A percentile compares a stretch with the other conserved stretches of the same genome.
Conservation (phyloP, 2,888 invertebrate genomes). For the Lepidocyrtinus sp. region DNA sequence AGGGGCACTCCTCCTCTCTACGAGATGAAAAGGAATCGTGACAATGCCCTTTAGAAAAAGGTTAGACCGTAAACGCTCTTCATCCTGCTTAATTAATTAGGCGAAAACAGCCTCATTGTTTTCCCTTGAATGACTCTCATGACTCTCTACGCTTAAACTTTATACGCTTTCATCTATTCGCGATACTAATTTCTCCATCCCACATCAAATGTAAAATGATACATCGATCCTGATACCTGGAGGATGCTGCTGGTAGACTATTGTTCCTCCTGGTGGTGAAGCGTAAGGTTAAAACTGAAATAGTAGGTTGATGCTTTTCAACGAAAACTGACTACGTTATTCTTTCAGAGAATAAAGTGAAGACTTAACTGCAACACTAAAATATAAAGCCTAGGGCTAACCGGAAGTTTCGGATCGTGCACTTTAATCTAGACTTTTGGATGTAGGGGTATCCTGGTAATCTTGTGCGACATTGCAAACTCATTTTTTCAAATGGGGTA, state of each 20-base stretch:
- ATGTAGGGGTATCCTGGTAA: constrained; percentile 3
- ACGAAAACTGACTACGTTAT: constrained; percentile 6
- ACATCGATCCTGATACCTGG: no score
- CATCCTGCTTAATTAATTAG: constrained; percentile 57
- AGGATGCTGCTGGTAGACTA: constrained; percentile 13
- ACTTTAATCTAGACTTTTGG: no score
- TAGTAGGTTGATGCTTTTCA: no score
- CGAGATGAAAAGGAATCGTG: not conserved
- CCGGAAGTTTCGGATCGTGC: constrained; percentile 7
- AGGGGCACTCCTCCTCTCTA: no score
- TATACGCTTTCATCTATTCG: constrained; percentile 7
- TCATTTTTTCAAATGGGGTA: not conserved
- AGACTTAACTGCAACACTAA: no score
- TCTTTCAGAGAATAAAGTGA: not conserved
- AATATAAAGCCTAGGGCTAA: not conserved
- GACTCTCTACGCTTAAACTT: not conserved
- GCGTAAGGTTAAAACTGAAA: no score
- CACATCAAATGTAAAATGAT: constrained; percentile 30
- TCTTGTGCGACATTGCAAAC: constrained; percentile 14
- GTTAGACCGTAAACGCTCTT: constrained; percentile 14
- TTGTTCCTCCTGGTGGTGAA: constrained; percentile 18
- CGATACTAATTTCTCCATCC: constrained; percentile 53
- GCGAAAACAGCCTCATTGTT: constrained; percentile 58
- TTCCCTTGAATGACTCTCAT: constrained; percentile 53
- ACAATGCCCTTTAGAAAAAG: constrained; percentile 15